A percentile compares a stretch with the other conserved stretches of the same genome.
These are phyloP conservation scores for Argopecten irradians DNA, from an alignment of 1,140 invertebrate genomes.

Conservation along the genomic window DNA sequence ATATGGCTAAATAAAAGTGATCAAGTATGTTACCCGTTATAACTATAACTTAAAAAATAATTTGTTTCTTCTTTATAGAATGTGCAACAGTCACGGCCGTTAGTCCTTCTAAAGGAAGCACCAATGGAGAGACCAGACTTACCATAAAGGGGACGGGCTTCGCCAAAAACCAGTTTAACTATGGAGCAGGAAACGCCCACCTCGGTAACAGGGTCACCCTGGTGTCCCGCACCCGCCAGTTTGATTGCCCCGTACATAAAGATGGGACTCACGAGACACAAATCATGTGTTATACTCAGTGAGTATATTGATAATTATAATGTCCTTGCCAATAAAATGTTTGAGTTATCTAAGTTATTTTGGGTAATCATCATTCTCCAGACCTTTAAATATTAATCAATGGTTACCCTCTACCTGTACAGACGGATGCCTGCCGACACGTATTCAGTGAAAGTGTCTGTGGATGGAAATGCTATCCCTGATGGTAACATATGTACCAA, in stretches of 20 bases:
- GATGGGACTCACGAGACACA: slow-evolving; percentile 33
- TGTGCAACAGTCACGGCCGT: slow-evolving; percentile 2
- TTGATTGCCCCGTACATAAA: slow-evolving; percentile 34
- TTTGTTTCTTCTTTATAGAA: too few relatives aligned
- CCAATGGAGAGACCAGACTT: slow-evolving; percentile 29
- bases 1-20: too few relatives aligned
- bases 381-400: too few relatives aligned
- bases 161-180: slow-evolving; percentile 43
- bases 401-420: too few relatives aligned
- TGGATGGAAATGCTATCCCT: slow-evolving; percentile 28
- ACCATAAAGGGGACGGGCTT: slow-evolving; percentile 41
- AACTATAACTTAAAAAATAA: too few relatives aligned
- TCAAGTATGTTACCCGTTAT: too few relatives aligned
- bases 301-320: too few relatives aligned
- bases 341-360: too few relatives aligned
- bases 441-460: slow-evolving; percentile 16
- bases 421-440: slow-evolving; percentile 36
- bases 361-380: too few relatives aligned
- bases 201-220: slow-evolving; percentile 40
- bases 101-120: slow-evolving; percentile 26
- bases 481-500: slow-evolving; percentile 30
- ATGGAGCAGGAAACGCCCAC: slow-evolving; percentile 36
- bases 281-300: slow-evolving; percentile 39
- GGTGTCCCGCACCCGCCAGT: slow-evolving; percentile 30
- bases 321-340: too few relatives aligned